phyloP scores from a whole-genome alignment of 2,113 vertebrate species.

The Hipposideros armiger region DNA sequence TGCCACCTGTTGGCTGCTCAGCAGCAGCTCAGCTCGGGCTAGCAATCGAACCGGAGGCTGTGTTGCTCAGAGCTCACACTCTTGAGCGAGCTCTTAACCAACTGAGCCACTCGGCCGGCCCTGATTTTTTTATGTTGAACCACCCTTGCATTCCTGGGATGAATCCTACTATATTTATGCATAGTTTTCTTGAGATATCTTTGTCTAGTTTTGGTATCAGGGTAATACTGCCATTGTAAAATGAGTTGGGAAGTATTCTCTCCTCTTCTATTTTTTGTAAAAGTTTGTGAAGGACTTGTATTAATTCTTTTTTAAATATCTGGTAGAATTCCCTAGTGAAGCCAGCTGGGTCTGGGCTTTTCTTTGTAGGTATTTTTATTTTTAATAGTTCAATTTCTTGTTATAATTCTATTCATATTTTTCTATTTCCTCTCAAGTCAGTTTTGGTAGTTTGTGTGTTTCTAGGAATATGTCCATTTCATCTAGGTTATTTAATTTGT shows the following conservation, averaged over 20 bases:
- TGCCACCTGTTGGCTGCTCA: too few species aligned
- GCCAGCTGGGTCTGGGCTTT: background rate
- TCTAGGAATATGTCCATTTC: background rate
- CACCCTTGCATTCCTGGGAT: background rate
- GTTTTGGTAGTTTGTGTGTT: background rate
- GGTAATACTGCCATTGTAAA: background rate
- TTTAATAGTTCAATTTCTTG: slow-evolving; percentile 7
- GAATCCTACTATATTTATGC: background rate
- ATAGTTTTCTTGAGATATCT: background rate
- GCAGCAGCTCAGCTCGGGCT: too few species aligned
- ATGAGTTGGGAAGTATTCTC: background rate
- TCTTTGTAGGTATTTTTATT: background rate
- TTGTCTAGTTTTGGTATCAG: background rate
- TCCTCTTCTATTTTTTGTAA: background rate
- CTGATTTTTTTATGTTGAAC: background rate
- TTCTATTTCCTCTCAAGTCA: background rate
- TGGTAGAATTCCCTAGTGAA: slow-evolving; percentile 37
- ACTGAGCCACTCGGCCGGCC: too few species aligned
- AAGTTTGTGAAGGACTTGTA: background rate
- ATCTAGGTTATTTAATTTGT: slow-evolving; percentile 31
- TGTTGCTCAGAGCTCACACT: too few species aligned
- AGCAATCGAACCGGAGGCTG: too few species aligned
- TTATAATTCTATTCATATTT: slow-evolving; percentile 27
- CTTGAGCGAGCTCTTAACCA: too few species aligned
- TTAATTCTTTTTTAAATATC: background rate